Conservation (phyloP, 2,797 vertebrate genomes). For the Sebastes alutus region DNA sequence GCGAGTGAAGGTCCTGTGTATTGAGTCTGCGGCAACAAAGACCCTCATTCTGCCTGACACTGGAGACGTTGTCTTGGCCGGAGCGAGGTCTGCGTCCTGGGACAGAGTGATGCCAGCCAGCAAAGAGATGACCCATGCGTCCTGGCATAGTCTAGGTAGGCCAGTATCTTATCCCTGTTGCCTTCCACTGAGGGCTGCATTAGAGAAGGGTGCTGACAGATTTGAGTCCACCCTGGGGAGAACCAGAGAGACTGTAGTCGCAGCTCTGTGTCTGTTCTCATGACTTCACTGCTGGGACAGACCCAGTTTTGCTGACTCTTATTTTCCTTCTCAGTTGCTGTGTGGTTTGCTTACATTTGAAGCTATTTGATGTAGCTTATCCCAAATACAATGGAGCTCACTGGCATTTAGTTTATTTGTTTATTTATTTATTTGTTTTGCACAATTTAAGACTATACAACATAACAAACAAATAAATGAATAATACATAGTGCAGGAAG, state of each 20-base stretch:
- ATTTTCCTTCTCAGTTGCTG: slow-evolving; percentile 16
- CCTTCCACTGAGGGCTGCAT: slow-evolving; percentile 50
- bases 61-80: slow-evolving; percentile 54
- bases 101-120: slow-evolving; percentile 53
- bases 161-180: slow-evolving; percentile 23
- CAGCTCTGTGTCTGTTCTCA: slow-evolving; percentile 67
- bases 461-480: no score
- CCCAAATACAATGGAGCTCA: neutral
- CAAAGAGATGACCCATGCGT: slow-evolving; percentile 43
- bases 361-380: neutral
- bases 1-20: slow-evolving; percentile 41
- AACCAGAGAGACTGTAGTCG: slow-evolving; percentile 37
- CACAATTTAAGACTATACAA: no score
- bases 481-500: no score
- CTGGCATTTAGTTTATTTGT: neutral
- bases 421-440: no score
- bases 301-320: slow-evolving; percentile 50
- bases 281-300: slow-evolving; percentile 63
- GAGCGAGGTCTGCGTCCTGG: slow-evolving; percentile 45
- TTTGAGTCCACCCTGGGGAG: slow-evolving; percentile 47
- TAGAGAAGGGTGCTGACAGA: slow-evolving; percentile 64
- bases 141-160: slow-evolving; percentile 46
- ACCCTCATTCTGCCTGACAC: slow-evolving; percentile 70
- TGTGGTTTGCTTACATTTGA: slow-evolving; percentile 10
- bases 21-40: slow-evolving; percentile 68